These are phyloP conservation scores for Callipepla squamata DNA, from an alignment of 2,113 vertebrate species.

Conservation along the genomic window DNA sequence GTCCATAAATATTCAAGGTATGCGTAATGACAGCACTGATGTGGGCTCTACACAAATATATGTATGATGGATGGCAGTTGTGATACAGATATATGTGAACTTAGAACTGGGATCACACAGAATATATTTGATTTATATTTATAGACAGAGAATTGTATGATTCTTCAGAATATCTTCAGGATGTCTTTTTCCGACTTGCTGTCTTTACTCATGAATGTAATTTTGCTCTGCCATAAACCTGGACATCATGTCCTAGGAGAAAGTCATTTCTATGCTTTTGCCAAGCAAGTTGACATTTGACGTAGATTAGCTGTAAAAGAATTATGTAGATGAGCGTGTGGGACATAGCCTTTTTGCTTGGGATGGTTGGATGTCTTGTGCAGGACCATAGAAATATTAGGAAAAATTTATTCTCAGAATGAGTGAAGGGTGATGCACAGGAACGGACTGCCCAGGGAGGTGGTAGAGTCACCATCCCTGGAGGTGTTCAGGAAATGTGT, in stretches of 20 bases:
- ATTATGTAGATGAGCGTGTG: neutral
- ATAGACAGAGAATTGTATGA: neutral
- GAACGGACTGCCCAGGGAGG: too few relatives aligned
- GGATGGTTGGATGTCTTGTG: neutral
- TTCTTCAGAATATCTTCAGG: neutral
- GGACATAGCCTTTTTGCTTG: neutral
- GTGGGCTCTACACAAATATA: neutral
- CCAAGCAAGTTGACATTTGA: neutral
- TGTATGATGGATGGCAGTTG: neutral
- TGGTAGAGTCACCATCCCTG: too few relatives aligned
- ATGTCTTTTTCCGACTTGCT: neutral
- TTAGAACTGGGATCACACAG: neutral
- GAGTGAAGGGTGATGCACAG: too few relatives aligned
- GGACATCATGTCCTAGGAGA: neutral
- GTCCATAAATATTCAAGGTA: neutral
- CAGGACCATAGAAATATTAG: neutral
- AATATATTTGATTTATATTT: neutral
- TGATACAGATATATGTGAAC: neutral
- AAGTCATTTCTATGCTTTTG: neutral
- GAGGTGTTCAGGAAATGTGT: too few relatives aligned
- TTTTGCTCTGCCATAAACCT: neutral
- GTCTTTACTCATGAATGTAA: neutral
- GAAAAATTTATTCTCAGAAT: too few relatives aligned
- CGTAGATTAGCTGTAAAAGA: neutral
- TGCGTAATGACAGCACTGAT: neutral